Conservation (phyloP, 2,113 vertebrate genomes). For the Todiramphus chloris region DNA sequence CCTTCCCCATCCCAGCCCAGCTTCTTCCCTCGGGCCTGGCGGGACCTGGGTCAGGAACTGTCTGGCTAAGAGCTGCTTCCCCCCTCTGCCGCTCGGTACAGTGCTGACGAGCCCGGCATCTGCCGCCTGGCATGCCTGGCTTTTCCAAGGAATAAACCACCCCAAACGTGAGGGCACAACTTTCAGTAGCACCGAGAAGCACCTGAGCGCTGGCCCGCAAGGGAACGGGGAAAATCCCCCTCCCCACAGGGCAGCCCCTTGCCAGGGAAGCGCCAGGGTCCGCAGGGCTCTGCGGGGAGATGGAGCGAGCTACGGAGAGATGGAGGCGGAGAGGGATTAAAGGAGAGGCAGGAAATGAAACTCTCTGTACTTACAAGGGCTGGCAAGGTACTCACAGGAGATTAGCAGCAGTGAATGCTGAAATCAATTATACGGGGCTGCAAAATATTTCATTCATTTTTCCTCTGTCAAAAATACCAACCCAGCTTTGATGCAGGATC, state of each 20-base stretch:
- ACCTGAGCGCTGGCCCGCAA: rapidly evolving
- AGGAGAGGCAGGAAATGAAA: background rate
- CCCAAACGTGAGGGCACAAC: too few species aligned
- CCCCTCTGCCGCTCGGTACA: rapidly evolving
- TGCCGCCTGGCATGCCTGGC: rapidly evolving
- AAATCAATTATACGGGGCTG: background rate
- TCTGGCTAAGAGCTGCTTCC: background rate
- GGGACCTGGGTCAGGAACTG: rapidly evolving
- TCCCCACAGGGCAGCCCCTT: rapidly evolving
- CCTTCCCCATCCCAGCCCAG: rapidly evolving
- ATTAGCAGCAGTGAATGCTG: background rate
- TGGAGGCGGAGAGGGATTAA: background rate
- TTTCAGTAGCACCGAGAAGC: background rate
- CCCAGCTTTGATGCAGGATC: background rate
- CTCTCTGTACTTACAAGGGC: background rate
- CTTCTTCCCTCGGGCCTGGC: too few species aligned
- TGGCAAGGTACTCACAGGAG: background rate
- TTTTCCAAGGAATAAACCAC: rapidly evolving
- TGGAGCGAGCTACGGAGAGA: background rate
- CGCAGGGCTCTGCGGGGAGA: background rate
- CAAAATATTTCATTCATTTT: background rate
- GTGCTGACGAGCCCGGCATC: too few species aligned
- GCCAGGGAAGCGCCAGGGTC: rapidly evolving
- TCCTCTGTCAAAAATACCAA: background rate
- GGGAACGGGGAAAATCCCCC: background rate